phyloP scores from a whole-genome alignment of 2,888 invertebrate genomes.

The Vanessa cardui region DNA sequence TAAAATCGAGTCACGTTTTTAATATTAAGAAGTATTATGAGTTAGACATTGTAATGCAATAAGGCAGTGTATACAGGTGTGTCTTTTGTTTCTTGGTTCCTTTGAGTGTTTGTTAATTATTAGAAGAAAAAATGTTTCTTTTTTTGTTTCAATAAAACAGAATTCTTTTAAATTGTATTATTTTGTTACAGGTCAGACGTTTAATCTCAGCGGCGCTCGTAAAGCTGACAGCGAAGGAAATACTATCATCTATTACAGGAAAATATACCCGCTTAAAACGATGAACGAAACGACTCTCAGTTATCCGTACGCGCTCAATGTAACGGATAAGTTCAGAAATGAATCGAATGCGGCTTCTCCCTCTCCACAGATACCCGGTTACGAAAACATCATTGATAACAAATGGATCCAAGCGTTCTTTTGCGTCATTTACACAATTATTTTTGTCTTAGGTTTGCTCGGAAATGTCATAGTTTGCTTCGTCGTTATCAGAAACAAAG shows the following conservation, averaged over 20 bases:
- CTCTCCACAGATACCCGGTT: conserved; percentile 49
- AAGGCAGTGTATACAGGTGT: too few relatives aligned
- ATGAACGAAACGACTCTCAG: conserved; percentile 63
- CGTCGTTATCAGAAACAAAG: conserved; percentile 94
- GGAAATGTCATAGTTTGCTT: conserved; percentile 97
- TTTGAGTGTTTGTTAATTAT: too few relatives aligned
- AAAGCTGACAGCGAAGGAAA: conserved; percentile 63
- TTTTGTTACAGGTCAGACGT: conserved; percentile 72
- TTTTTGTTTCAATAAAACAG: conserved; percentile 27
- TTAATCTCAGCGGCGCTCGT: conserved; percentile 60
- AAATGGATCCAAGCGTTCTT: conserved; percentile 87
- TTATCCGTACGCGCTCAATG: conserved; percentile 49
- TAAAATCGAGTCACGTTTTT: too few relatives aligned
- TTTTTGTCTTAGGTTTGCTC: conserved; percentile 94
- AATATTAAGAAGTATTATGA: too few relatives aligned
- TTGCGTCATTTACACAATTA: conserved; percentile 89
- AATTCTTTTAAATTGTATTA: conserved; percentile 53
- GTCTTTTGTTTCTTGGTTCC: too few relatives aligned
- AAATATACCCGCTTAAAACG: conserved; percentile 28
- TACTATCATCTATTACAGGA: conserved; percentile 51
- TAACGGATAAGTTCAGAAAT: conserved; percentile 54
- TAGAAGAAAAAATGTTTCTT: too few relatives aligned
- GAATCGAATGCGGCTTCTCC: conserved; percentile 32
- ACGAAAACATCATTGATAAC: conserved; percentile 84
- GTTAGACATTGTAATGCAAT: too few relatives aligned